A percentile compares a stretch with the other conserved stretches of the same genome.
phyloP scores from a whole-genome alignment of 2,888 invertebrate genomes.

The Onchidella celtica region DNA sequence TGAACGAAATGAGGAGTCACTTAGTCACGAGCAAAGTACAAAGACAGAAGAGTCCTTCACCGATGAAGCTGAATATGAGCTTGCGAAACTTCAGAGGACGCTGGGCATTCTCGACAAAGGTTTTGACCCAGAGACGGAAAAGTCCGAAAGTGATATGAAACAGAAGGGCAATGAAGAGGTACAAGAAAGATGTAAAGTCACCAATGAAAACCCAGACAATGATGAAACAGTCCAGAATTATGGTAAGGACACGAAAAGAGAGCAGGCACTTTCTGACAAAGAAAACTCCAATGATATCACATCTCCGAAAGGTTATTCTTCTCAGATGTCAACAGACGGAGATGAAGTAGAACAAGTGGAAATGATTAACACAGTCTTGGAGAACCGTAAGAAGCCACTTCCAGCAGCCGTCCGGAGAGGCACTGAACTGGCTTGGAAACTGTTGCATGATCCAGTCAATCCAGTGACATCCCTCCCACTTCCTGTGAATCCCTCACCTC shows the following conservation, averaged over 20 bases:
- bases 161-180: background rate
- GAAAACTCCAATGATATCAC: slow-evolving; percentile 32
- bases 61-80: slow-evolving; percentile 44
- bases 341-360: slow-evolving; percentile 50
- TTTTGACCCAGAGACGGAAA: slow-evolving; percentile 10
- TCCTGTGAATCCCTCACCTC: slow-evolving; percentile 16
- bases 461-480: slow-evolving; percentile 44
- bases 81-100: slow-evolving; percentile 56
- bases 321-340: slow-evolving; percentile 1
- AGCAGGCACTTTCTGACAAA: slow-evolving; percentile 29
- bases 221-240: background rate
- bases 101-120: slow-evolving; percentile 55
- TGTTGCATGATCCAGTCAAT: slow-evolving; percentile 60
- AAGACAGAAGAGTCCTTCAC: background rate
- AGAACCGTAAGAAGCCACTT: slow-evolving; percentile 58
- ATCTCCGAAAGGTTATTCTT: background rate
- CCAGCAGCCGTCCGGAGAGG: slow-evolving; percentile 64
- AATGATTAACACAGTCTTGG: slow-evolving; percentile 52
- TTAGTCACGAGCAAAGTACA: background rate
- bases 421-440: slow-evolving; percentile 70
- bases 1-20: background rate
- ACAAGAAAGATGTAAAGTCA: background rate
- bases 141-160: background rate
- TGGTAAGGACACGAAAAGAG: background rate
- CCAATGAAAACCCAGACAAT: background rate